These are phyloP conservation scores for Hydropsyche betteni DNA, from an alignment of 2,888 invertebrate species.

Conservation along the genomic window DNA sequence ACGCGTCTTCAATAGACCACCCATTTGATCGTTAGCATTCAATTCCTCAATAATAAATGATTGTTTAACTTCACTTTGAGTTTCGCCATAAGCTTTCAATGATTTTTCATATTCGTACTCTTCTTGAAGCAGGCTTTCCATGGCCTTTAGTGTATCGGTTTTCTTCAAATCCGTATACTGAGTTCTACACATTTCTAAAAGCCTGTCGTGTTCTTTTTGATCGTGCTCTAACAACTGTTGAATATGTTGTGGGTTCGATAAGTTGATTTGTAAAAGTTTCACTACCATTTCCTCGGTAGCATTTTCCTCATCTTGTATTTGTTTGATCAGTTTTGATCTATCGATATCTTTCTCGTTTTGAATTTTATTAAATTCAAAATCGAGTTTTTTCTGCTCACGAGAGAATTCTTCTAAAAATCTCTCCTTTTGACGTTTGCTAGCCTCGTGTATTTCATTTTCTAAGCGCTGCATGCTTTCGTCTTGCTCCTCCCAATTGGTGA, in stretches of 20 bases:
- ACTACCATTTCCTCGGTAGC: conserved; percentile 72
- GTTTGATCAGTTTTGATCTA: conserved; percentile 67
- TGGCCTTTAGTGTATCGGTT: conserved; percentile 74
- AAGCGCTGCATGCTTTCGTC: conserved; percentile 71
- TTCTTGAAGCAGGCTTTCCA: conserved; percentile 75
- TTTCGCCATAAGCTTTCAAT: conserved; percentile 71
- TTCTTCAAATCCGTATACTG: conserved; percentile 70
- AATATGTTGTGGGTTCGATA: conserved; percentile 68
- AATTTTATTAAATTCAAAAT: conserved; percentile 73
- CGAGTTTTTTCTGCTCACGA: conserved; percentile 72
- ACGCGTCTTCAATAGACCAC: conserved; percentile 69
- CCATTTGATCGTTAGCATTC: conserved; percentile 69
- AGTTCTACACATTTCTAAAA: conserved; percentile 69
- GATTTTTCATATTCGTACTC: conserved; percentile 70
- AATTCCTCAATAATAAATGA: conserved; percentile 68
- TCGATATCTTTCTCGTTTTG: conserved; percentile 74
- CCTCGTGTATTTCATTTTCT: conserved; percentile 72
- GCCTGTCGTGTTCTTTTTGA: conserved; percentile 71
- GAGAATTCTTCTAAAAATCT: conserved; percentile 67
- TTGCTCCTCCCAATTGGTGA: conserved; percentile 67
- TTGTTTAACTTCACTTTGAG: conserved; percentile 72
- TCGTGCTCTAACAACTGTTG: conserved; percentile 74
- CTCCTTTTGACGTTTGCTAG: conserved; percentile 70
- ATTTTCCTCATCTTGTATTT: conserved; percentile 72
- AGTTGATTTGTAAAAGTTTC: conserved; percentile 70